Evolutionary conservation across 2,797 vertebrate species (phyloP).

Genomic region (Ctenopoma multispine): DNA sequence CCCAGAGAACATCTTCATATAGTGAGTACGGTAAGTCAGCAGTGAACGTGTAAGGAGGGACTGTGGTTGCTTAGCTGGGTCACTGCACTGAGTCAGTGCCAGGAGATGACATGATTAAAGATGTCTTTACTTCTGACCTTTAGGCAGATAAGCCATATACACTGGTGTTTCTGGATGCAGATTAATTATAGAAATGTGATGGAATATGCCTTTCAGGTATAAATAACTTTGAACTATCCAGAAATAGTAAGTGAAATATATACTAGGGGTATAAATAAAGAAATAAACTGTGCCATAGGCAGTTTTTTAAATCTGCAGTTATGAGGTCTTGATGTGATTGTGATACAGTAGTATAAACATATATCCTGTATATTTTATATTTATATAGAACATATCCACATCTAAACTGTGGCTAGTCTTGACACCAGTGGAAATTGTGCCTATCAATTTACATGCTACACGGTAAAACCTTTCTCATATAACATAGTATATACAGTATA

Average conservation of each 20-base stretch:
- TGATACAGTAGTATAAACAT: not conserved
- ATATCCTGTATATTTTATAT: no score
- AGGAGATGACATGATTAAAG: slow-evolving; percentile 8
- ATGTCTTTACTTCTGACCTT: not conserved
- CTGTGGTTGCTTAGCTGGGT: not conserved
- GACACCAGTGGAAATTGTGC: slow-evolving; percentile 27
- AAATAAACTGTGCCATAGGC: not conserved
- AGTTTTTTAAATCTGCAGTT: no score
- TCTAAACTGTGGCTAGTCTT: slow-evolving; percentile 17
- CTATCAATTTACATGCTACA: slow-evolving; percentile 36
- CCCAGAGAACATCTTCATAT: no score
- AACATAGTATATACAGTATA: slow-evolving; percentile 30
- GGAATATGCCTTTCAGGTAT: not conserved
- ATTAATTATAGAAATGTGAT: not conserved
- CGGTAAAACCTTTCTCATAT: slow-evolving; percentile 36
- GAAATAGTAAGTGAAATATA: not conserved
- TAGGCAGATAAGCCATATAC: not conserved
- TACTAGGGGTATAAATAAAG: not conserved
- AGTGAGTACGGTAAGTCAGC: not conserved
- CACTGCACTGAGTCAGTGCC: not conserved
- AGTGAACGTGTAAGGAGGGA: not conserved
- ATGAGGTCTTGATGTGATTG: not conserved
- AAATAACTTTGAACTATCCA: not conserved
- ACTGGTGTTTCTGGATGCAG: not conserved
- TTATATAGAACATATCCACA: not conserved